A percentile compares a stretch with the other conserved stretches of the same genome.
Conservation (phyloP, 2,888 invertebrate genomes). For the Folsomia manolachei region DNA sequence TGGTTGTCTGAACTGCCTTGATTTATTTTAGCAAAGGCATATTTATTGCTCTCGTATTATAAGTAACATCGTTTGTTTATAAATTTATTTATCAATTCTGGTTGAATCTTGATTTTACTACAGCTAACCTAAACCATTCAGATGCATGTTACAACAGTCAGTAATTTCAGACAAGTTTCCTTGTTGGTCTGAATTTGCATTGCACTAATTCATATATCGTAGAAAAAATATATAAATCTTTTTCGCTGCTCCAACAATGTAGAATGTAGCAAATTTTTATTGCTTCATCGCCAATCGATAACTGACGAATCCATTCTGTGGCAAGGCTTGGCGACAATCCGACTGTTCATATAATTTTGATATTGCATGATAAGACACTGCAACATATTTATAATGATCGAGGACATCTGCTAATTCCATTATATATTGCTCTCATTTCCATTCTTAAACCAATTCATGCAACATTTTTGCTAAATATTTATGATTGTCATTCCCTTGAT, state of each 20-base stretch:
- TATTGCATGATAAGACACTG: neutral
- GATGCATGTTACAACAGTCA: no score
- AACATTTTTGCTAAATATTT: neutral
- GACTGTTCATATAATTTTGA: neutral
- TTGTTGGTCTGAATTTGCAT: no score
- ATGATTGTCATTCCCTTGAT: neutral
- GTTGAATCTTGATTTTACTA: no score
- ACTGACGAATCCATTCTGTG: slow-evolving; percentile 18
- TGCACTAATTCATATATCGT: no score
- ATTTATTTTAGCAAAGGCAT: neutral
- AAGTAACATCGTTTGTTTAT: no score
- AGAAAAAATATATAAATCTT: no score
- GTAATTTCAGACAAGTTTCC: no score
- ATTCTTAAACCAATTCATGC: neutral
- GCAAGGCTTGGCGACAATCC: slow-evolving; percentile 5
- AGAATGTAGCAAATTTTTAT: neutral
- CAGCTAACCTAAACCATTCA: no score
- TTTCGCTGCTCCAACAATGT: no score
- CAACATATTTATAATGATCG: neutral
- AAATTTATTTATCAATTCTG: no score
- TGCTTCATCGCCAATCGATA: slow-evolving; percentile 2
- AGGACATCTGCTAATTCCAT: neutral
- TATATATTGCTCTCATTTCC: neutral
- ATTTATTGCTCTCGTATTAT: no score
- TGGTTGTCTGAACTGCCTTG: neutral